Conservation (phyloP, 2,113 vertebrate genomes). For the Toxotes jaculatrix region DNA sequence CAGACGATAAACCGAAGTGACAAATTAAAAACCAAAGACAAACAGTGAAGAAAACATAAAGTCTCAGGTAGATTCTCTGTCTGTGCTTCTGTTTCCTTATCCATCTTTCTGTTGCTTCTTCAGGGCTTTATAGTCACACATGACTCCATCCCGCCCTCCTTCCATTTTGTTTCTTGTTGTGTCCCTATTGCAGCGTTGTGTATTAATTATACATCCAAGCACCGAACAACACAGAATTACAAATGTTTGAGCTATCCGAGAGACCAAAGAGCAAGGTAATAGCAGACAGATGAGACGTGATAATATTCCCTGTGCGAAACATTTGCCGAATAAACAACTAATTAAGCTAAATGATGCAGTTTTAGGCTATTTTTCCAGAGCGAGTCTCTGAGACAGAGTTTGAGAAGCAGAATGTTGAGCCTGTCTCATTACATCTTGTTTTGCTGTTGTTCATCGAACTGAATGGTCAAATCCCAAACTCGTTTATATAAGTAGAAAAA, state of each 20-base stretch:
- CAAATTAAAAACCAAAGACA: neutral
- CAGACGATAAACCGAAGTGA: neutral
- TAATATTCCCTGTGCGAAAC: neutral
- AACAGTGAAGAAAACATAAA: neutral
- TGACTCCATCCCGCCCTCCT: neutral
- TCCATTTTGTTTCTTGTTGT: neutral
- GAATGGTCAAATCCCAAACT: neutral
- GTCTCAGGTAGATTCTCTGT: neutral
- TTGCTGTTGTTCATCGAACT: too few species aligned
- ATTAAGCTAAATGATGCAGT: neutral
- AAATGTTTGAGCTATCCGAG: slow-evolving; percentile 8
- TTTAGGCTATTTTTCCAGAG: neutral
- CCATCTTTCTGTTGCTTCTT: neutral
- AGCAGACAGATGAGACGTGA: neutral
- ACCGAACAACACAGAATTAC: neutral
- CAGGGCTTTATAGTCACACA: neutral
- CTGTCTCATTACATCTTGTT: too few species aligned
- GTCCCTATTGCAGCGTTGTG: neutral
- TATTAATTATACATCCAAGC: slow-evolving; percentile 31
- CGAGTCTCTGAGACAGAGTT: neutral
- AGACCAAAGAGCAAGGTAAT: slow-evolving; percentile 8
- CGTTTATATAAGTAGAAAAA: neutral
- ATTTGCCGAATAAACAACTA: neutral
- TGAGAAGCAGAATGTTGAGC: neutral
- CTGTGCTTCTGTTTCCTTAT: too few species aligned